phyloP scores from a whole-genome alignment of 2,888 invertebrate species.

The Acholoe squamosa region DNA sequence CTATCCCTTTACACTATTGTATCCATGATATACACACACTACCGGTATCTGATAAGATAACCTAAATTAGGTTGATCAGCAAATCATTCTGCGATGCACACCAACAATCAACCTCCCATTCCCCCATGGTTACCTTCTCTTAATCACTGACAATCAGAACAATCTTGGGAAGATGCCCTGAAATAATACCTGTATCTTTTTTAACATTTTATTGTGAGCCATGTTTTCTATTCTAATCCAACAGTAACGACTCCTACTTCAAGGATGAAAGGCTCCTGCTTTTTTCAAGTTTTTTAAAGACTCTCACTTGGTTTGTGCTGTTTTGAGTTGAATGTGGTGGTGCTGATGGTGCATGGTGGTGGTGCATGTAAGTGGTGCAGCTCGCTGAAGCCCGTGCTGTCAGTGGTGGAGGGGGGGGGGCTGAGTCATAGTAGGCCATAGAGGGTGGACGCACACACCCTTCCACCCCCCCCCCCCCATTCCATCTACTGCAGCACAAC shows the following conservation, averaged over 20 bases:
- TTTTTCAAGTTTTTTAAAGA: background rate
- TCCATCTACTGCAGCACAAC: background rate
- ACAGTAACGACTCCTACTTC: background rate
- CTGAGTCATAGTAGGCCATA: constrained; percentile 46
- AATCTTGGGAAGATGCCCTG: background rate
- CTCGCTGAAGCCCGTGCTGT: constrained; percentile 1
- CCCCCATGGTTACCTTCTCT: no score
- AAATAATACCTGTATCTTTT: background rate
- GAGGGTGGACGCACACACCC: constrained; percentile 52
- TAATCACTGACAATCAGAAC: background rate
- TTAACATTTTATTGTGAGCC: background rate
- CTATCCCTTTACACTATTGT: background rate
- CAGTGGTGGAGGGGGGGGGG: background rate
- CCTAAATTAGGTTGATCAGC: constrained; percentile 46
- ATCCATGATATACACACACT: background rate
- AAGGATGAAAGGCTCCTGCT: constrained; percentile 6
- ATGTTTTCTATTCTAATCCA: constrained; percentile 13
- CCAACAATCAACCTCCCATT: background rate
- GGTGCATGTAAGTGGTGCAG: background rate
- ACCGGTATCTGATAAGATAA: background rate
- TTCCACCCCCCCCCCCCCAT: background rate
- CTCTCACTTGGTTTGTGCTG: background rate
- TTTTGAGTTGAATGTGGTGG: background rate
- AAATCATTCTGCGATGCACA: background rate
- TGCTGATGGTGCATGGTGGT: background rate